These are phyloP conservation scores for Siderastrea radians DNA, from an alignment of 92 coral and sea anemone genomes.

Conservation along the genomic window DNA sequence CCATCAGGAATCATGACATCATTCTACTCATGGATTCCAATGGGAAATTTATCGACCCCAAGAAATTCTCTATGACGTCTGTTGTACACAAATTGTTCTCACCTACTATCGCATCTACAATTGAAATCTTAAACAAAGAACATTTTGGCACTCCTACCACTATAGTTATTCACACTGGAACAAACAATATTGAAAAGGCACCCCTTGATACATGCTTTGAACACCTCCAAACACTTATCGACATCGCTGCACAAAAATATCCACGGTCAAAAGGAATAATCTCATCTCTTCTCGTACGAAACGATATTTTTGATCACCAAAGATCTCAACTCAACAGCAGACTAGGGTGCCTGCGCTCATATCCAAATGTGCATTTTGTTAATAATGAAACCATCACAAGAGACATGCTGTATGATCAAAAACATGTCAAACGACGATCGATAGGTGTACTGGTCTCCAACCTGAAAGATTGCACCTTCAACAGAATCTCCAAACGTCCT, in stretches of 20 bases:
- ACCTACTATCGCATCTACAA: conserved; percentile 23
- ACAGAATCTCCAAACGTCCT: conserved; percentile 2
- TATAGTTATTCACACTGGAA: conserved; percentile 35
- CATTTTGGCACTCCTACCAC: conserved; percentile 24
- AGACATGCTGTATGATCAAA: conserved; percentile 19
- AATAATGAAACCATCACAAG: conserved; percentile 29
- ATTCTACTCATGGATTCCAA: conserved; percentile 46
- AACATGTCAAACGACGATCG: conserved; percentile 23
- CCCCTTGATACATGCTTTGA: conserved; percentile 28
- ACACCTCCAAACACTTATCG: conserved; percentile 11
- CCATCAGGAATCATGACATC: background rate
- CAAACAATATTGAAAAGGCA: conserved; percentile 32
- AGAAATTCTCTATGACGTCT: background rate
- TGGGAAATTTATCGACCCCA: conserved; percentile 46
- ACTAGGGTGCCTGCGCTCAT: conserved; percentile 14
- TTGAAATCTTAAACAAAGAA: background rate
- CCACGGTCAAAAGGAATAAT: conserved; percentile 25
- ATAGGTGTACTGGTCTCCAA: conserved; percentile 44
- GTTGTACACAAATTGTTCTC: background rate
- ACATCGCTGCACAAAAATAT: conserved; percentile 41
- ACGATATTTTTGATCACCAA: background rate
- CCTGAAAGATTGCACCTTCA: conserved; percentile 35
- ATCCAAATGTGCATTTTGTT: background rate
- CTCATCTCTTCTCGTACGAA: conserved; percentile 36
- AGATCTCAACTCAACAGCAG: conserved; percentile 13